Evolutionary conservation across 2,888 invertebrate species (phyloP).

Genomic region (Proisotoma minuta): DNA sequence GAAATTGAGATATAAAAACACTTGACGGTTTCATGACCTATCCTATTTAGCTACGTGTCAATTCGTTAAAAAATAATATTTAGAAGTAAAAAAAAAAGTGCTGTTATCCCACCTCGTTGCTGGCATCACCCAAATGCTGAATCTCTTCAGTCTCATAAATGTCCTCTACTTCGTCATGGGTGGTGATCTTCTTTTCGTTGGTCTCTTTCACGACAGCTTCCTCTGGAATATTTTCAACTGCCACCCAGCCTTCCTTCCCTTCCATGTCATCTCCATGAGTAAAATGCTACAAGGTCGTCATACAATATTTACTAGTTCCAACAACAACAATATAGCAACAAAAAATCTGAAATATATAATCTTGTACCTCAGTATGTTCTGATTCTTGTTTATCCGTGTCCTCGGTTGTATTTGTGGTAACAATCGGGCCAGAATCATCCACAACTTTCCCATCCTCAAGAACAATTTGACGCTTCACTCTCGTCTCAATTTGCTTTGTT

Average conservation of each 20-base stretch:
- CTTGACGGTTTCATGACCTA: no score
- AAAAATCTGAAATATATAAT: neutral
- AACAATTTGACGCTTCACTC: constrained; percentile 78
- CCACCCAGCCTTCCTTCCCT: constrained; percentile 53
- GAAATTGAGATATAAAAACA: no score
- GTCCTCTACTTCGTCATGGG: constrained; percentile 76
- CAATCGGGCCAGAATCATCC: constrained; percentile 81
- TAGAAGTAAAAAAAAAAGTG: no score
- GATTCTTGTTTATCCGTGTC: constrained; percentile 85
- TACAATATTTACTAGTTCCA: no score
- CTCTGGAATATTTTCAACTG: constrained; percentile 59
- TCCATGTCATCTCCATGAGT: constrained; percentile 54
- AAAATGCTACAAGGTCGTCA: constrained; percentile 52
- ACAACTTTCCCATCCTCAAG: constrained; percentile 86
- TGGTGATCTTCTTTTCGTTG: constrained; percentile 71
- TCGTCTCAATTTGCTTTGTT: constrained; percentile 82
- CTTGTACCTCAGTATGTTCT: constrained; percentile 69
- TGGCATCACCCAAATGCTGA: constrained; percentile 75
- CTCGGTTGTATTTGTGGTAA: constrained; percentile 85
- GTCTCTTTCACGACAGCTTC: constrained; percentile 74
- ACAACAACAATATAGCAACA: neutral
- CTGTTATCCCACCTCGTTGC: constrained; percentile 77
- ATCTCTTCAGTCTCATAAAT: constrained; percentile 78
- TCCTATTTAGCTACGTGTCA: no score
- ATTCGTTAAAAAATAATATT: neutral